Evolutionary conservation across 92 coral and sea anemone genomes (phyloP).

Genomic region (Zoanthus sociatus): DNA sequence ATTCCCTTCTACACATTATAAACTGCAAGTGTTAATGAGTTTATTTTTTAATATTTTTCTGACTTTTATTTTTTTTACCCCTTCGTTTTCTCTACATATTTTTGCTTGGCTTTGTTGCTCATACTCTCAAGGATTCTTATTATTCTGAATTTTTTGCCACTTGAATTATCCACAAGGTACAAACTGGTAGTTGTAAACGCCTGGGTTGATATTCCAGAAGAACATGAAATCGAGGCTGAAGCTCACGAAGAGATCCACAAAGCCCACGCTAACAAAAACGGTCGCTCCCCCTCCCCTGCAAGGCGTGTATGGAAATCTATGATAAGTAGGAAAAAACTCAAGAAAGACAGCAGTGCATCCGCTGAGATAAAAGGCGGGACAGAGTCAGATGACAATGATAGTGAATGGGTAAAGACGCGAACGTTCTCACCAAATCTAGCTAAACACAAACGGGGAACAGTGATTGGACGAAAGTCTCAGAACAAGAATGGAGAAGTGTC

Average conservation of each 20-base stretch:
- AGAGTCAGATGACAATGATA: constrained; percentile 3
- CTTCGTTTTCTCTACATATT: too few species aligned
- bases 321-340: constrained; percentile 37
- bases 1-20: too few species aligned
- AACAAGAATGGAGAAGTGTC: constrained; percentile 27
- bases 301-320: constrained; percentile 73
- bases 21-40: too few species aligned
- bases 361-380: neutral
- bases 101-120: neutral
- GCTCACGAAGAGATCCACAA: constrained; percentile 80
- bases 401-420: constrained; percentile 6
- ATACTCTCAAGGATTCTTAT: neutral
- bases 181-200: constrained; percentile 95
- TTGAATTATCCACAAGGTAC: constrained; percentile 38
- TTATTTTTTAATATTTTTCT: too few species aligned
- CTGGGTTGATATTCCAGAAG: constrained; percentile 99
- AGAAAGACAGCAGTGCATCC: constrained; percentile 30
- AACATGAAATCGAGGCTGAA: constrained; percentile 85
- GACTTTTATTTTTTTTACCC: too few species aligned
- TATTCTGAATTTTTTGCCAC: neutral
- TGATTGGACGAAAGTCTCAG: constrained; percentile 12
- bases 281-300: constrained; percentile 73
- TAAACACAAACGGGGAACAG: constrained; percentile 1
- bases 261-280: constrained; percentile 60
- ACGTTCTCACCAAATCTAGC: neutral